Evolutionary conservation across 2,888 invertebrate genomes (phyloP), one percentile per base, ranked within the genome.

Genomic region (Dermolepida albohirtum): DNA sequence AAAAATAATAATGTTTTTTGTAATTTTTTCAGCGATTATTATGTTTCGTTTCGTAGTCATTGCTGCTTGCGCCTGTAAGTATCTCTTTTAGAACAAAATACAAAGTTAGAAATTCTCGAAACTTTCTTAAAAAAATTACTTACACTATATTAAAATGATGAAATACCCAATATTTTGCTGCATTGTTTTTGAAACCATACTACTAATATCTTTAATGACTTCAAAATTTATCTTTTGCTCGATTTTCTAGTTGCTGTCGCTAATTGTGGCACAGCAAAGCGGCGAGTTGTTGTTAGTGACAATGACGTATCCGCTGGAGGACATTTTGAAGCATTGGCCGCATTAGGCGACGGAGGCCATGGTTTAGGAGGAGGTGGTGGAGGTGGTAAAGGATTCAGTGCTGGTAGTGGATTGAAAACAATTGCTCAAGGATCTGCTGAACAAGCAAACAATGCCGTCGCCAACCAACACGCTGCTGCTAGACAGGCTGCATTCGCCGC

Each of bases 401-500:
- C 84, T 49, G 90, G 90, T 72, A 89, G 89, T 54, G 89, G 90
- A 0, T 76, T 91, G 10, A 84, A 88, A 65, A 88, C 87, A 29
- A 88, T 89, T 41, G 89, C 89, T 1, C 86, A 88, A 22, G 89
- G 88, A 0, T 90, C 91, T 0, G 90, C 90, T 0, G 89, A 90
- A 75, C 89, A 90, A 78, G 91, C 91, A 2, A 88, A 88, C 74
- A 89, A 88, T 11, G 90, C 90, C 10, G 84, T 88, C 17, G 87
- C 89, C 0, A 90, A 90, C 0, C 91, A 67, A 54, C 67, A 67
- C 27, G 41, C 67, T 5, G 67, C 67, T 12, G 67, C 88, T 0
- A 88, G 89, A 66, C 91, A 91, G 78, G 91, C 91, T 0, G 90
- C 91, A 0, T 91, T 89, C 76, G 87, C 89, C 2, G 91, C 90